These are phyloP conservation scores for Squalus acanthias DNA, from an alignment of 2,797 vertebrate species.

Conservation along the genomic window DNA sequence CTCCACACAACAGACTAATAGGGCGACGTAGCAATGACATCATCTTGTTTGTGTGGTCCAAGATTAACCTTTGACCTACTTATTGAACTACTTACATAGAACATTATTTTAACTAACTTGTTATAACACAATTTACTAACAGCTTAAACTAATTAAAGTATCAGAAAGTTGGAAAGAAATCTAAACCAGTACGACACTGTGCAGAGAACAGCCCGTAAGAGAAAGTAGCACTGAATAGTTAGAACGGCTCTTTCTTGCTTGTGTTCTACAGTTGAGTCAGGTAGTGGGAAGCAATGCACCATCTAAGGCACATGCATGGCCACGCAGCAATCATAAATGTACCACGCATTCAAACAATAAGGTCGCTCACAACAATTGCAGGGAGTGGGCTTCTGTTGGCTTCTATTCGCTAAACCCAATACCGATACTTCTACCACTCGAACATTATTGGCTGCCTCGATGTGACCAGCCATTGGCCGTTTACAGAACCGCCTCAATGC, in stretches of 20 bases:
- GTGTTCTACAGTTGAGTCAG: not conserved
- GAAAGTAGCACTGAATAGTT: not conserved
- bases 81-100: not conserved
- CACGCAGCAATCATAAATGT: too few relatives aligned
- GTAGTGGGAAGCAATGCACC: not conserved
- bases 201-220: not conserved
- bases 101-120: not conserved
- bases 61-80: not conserved
- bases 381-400: too few relatives aligned
- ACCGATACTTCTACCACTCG: too few relatives aligned
- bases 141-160: not conserved
- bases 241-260: not conserved
- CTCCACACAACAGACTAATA: not conserved
- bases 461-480: too few relatives aligned
- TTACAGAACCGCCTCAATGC: too few relatives aligned
- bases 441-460: too few relatives aligned
- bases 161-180: not conserved
- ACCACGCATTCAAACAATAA: too few relatives aligned
- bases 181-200: not conserved
- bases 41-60: slow-evolving; percentile 16
- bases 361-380: too few relatives aligned
- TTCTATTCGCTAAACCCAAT: too few relatives aligned
- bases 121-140: not conserved
- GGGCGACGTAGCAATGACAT: not conserved
- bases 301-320: too few relatives aligned